phyloP scores from a whole-genome alignment of 2,797 vertebrate species.

The Hipposideros larvatus region DNA sequence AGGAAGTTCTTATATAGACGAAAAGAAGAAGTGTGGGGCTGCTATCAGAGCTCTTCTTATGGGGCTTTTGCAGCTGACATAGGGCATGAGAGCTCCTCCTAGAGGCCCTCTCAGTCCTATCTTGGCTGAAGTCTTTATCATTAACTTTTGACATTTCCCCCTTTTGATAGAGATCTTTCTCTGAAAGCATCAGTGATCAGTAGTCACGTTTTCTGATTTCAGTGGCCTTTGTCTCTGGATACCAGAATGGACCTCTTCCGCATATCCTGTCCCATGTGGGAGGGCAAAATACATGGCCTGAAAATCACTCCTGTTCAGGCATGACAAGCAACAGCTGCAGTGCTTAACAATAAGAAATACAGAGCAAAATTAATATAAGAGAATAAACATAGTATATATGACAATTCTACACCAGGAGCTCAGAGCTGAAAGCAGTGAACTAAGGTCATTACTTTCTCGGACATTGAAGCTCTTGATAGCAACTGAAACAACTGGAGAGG shows the following conservation, averaged over 20 bases:
- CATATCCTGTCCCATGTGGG: background rate
- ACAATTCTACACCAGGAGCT: background rate
- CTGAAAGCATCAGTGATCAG: background rate
- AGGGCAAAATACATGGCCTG: background rate
- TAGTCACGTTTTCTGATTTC: background rate
- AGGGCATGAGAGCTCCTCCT: background rate
- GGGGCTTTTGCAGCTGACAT: background rate
- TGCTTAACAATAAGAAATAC: background rate
- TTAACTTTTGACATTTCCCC: background rate
- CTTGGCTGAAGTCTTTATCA: background rate
- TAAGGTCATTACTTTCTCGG: background rate
- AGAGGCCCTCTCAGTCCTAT: background rate
- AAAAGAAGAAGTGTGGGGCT: background rate
- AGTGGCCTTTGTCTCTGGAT: background rate
- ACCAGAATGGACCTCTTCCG: background rate
- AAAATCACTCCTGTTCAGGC: background rate
- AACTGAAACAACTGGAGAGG: background rate
- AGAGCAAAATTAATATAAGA: background rate
- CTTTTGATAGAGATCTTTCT: background rate
- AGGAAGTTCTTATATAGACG: background rate
- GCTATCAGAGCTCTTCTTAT: background rate
- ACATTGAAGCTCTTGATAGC: background rate
- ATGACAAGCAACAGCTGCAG: background rate
- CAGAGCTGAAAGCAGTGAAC: background rate
- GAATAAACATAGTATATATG: background rate